A percentile compares a stretch with the other conserved stretches of the same genome.
phyloP scores from a whole-genome alignment of 1,140 invertebrate genomes.

The Meteorus sp. region DNA sequence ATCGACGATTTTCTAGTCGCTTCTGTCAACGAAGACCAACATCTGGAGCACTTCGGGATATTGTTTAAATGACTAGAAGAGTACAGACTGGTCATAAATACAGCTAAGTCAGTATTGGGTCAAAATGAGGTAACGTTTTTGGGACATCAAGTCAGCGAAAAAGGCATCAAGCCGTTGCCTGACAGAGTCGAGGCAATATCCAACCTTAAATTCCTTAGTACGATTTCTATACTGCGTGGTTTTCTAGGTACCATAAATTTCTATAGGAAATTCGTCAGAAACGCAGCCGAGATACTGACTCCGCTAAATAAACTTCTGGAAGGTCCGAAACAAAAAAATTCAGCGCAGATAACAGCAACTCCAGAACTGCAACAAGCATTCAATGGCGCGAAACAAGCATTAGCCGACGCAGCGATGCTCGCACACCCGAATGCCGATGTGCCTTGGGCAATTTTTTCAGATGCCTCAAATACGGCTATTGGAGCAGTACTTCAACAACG shows the following conservation, averaged over 20 bases:
- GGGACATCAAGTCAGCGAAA: constrained; percentile 35
- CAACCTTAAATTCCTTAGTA: not conserved
- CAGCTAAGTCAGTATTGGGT: constrained; percentile 38
- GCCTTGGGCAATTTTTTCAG: not conserved
- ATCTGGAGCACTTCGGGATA: constrained; percentile 28
- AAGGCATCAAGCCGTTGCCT: constrained; percentile 27
- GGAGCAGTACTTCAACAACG: constrained; percentile 17
- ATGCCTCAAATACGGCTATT: not conserved
- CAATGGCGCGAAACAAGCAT: not conserved
- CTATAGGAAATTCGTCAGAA: constrained; percentile 31
- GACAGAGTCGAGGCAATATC: not conserved
- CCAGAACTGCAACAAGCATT: not conserved
- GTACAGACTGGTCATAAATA: constrained; percentile 37
- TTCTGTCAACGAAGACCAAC: constrained; percentile 33
- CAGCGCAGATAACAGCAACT: not conserved
- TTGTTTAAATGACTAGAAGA: constrained; percentile 30
- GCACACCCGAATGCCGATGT: not conserved
- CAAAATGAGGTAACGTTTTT: constrained; percentile 37
- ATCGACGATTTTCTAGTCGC: constrained; percentile 48
- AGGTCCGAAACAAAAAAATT: not conserved
- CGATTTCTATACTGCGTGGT: constrained; percentile 15
- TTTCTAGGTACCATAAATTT: constrained; percentile 40
- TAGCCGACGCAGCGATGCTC: not conserved
- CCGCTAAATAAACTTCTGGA: constrained; percentile 29
- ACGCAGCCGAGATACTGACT: constrained; percentile 29